Conservation (phyloP, 2,113 vertebrate species). For the Pipra filicauda region DNA sequence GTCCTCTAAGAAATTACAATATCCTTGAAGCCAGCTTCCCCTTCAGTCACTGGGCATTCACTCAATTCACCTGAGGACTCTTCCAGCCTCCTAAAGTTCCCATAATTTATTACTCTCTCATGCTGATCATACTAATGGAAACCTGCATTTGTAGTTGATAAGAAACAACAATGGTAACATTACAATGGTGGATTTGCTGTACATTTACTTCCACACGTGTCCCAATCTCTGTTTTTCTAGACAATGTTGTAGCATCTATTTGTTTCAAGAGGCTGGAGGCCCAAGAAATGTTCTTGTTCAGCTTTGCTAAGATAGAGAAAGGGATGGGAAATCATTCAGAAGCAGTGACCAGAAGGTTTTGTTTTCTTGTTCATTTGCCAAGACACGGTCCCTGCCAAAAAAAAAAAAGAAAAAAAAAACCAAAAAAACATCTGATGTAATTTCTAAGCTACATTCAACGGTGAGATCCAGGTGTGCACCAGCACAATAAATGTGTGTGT, state of each 20-base stretch:
- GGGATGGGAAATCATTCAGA: background rate
- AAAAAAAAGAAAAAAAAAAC: background rate
- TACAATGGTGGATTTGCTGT: background rate
- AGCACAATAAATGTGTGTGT: background rate
- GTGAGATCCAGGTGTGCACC: background rate
- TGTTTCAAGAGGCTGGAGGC: background rate
- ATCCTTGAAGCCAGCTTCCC: background rate
- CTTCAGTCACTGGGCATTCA: background rate
- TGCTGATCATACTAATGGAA: background rate
- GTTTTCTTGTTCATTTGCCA: background rate
- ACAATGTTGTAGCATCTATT: background rate
- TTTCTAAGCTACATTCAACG: background rate
- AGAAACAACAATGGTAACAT: background rate
- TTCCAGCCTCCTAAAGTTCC: background rate
- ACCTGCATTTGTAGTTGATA: background rate
- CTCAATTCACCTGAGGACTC: background rate
- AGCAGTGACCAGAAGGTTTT: background rate
- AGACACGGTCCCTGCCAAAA: fast-evolving
- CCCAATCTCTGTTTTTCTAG: background rate
- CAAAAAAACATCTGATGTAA: background rate
- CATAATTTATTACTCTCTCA: background rate
- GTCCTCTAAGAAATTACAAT: background rate
- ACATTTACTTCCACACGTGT: fast-evolving
- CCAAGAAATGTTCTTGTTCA: background rate
- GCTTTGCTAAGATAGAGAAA: background rate